Percentiles rank a stretch among this genome's conserved stretches.
Conservation (phyloP, 2,113 vertebrate species). For the Pterocles orientalis region DNA sequence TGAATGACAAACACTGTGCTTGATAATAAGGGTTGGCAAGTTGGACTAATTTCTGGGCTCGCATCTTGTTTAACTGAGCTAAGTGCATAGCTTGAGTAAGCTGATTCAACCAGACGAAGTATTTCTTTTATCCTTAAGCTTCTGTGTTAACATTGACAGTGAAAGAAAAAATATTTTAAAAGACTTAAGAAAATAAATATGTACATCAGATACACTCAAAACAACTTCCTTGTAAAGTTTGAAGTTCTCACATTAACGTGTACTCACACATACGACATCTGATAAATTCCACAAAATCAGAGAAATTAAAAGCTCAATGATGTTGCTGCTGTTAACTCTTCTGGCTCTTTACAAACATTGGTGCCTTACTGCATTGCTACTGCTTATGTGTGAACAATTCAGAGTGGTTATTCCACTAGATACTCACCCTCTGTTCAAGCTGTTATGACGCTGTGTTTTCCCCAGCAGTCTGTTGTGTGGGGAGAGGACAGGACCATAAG, state of each 20-base stretch:
- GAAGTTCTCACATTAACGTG: background rate
- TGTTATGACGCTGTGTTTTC: background rate
- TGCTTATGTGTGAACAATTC: background rate
- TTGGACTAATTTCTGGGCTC: conserved; percentile 5
- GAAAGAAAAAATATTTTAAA: background rate
- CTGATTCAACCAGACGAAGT: background rate
- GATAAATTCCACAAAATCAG: background rate
- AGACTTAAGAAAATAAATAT: background rate
- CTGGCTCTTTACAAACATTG: background rate
- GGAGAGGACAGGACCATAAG: background rate
- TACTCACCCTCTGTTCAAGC: background rate
- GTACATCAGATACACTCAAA: background rate
- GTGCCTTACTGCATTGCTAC: background rate
- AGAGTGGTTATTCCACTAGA: background rate
- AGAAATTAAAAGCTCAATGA: background rate
- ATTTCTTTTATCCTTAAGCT: background rate
- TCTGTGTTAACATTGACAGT: background rate
- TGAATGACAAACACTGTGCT: conserved; percentile 9
- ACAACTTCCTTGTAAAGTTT: background rate
- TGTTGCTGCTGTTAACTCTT: background rate
- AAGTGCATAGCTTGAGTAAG: background rate
- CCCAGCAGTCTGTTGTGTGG: background rate
- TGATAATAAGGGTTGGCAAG: conserved; percentile 18
- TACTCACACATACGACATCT: background rate
- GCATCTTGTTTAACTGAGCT: background rate